Evolutionary conservation across 64 coral and sea anemone genomes (phyloP).

Genomic region (Actinia equina): DNA sequence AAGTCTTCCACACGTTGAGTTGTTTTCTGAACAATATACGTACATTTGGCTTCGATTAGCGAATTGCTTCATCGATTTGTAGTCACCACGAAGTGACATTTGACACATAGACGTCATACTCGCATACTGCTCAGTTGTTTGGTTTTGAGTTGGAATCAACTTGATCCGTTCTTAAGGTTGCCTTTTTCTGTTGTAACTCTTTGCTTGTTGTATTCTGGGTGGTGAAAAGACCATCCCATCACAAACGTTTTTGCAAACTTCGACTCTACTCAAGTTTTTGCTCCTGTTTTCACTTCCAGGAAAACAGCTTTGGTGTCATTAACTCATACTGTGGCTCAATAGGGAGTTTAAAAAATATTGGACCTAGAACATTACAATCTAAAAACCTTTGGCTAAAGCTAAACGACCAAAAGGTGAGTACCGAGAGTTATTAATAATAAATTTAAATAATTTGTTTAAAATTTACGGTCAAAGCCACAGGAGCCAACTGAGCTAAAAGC

Average conservation of each 20-base stretch:
- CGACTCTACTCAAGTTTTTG: neutral
- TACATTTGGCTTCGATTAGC: neutral
- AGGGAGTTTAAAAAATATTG: neutral
- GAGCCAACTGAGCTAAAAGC: no score
- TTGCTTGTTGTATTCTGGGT: neutral
- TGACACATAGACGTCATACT: neutral
- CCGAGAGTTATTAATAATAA: neutral
- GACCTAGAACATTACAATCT: neutral
- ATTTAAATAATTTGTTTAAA: neutral
- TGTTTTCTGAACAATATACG: constrained; percentile 5
- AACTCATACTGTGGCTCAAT: neutral
- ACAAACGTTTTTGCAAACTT: neutral
- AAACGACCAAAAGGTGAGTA: neutral
- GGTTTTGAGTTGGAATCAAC: no score
- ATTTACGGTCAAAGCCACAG: no score
- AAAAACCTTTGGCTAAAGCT: neutral
- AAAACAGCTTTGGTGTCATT: neutral
- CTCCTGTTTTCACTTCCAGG: neutral
- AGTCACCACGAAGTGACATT: neutral
- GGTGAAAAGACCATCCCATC: neutral
- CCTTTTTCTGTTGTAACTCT: neutral
- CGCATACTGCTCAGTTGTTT: neutral
- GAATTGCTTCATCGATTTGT: neutral
- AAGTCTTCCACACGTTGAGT: neutral
- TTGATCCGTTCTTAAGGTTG: neutral